These are phyloP conservation scores for Diogma glabrata DNA, from an alignment of 2,888 invertebrate species.

Conservation along the genomic window DNA sequence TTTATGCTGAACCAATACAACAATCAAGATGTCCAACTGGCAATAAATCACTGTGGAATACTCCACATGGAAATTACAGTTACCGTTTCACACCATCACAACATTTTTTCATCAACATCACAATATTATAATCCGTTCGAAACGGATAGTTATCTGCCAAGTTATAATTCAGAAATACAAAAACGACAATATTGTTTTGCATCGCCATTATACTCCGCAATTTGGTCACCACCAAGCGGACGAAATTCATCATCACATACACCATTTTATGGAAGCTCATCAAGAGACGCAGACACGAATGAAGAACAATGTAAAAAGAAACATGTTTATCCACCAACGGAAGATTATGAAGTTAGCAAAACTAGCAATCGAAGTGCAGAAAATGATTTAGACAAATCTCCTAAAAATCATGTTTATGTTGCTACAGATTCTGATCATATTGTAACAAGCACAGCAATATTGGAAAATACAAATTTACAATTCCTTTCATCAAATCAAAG, in stretches of 20 bases:
- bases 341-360: neutral
- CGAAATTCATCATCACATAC: constrained; percentile 33
- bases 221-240: constrained; percentile 36
- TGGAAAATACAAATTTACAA: no score
- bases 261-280: constrained; percentile 34
- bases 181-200: constrained; percentile 37
- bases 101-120: constrained; percentile 27
- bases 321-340: constrained; percentile 34
- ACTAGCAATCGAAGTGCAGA: constrained; percentile 6
- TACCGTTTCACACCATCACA: constrained; percentile 37
- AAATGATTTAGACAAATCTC: constrained; percentile 6
- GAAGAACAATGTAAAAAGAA: constrained; percentile 23
- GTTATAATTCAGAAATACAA: constrained; percentile 35
- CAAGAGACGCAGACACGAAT: constrained; percentile 32
- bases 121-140: constrained; percentile 35
- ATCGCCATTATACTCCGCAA: constrained; percentile 35
- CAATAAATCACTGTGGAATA: constrained; percentile 27
- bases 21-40: constrained; percentile 19
- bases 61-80: constrained; percentile 35
- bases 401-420: constrained; percentile 2
- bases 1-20: constrained; percentile 35
- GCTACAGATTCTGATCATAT: no score
- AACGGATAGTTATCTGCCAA: constrained; percentile 36
- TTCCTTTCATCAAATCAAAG: no score
- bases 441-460: no score